Base-by-base conservation (phyloP, 2,113 vertebrate genomes). In the Noturus placidus region DNA sequence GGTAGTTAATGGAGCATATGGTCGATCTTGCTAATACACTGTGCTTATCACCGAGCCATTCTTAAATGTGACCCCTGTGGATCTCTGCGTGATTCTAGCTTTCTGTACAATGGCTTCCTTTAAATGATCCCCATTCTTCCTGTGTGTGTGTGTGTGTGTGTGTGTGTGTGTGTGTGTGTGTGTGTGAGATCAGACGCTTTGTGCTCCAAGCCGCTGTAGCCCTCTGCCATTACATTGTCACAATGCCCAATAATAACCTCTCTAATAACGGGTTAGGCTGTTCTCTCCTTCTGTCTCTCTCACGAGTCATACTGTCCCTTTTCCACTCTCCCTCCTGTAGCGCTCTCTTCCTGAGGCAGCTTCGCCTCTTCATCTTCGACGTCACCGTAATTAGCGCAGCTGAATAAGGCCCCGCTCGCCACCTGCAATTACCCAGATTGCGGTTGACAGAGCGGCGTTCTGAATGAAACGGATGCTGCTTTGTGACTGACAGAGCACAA, bases 161-260 rank as follows among this genome's bases (percentile, higher is more conserved):
- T 80, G 50, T 83, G 56, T 84, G 80, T 78, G 87, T 70, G 63
- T 70, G 59, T 14, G 27, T 35, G 63, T 56, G 74, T 87, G 81
- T 87, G 85, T 67, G 82, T 89, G 59, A 88, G 88, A 89, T 88
- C 88, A 61, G 67, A 86, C 80, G 72, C 72, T 82, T 89, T 82
- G 90, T 84, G 79, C 72, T 88, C 88, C 82, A 87, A 89, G 86
- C 81, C 33, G 38, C 69, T 81, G 57, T 74, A 83, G 63, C 87
- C 85, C 82, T 83, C 87, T 88, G 87, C 85, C 87, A 91, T 91
- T 91, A 91, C 80, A 81, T 42, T 89, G 87, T 87, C 89, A 90
- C 83, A 86, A 80, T 77, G 84, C 15, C 90, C 87, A 90, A 89
- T 89, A 90, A 90, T 90, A 90, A 91, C 87, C 87, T 86, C 82